These are phyloP conservation scores for Octopus bimaculoides DNA, from an alignment of 1,140 invertebrate genomes.

Conservation along the genomic window DNA sequence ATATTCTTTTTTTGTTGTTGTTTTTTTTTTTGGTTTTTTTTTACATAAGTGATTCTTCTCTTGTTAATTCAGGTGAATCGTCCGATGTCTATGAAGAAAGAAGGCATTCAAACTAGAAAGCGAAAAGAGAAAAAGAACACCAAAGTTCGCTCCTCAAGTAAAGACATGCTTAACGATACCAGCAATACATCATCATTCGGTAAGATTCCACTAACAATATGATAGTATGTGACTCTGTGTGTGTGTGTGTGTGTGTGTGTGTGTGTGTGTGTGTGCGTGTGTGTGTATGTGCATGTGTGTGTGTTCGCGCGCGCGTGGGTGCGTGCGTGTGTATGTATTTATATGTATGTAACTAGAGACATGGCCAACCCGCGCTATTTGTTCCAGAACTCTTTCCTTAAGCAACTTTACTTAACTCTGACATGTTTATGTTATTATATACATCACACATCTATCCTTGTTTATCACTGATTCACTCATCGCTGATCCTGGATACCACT, in stretches of 20 bases:
- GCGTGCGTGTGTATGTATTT: too few relatives aligned
- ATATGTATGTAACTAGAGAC: too few relatives aligned
- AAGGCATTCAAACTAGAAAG: constrained; percentile 93
- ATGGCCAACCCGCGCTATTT: too few relatives aligned
- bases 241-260: not conserved
- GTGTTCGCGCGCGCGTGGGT: not conserved
- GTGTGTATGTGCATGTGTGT: not conserved
- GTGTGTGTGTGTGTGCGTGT: not conserved
- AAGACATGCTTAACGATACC: not conserved
- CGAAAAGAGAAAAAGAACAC: constrained; percentile 69
- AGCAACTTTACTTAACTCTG: too few relatives aligned
- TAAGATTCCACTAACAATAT: not conserved
- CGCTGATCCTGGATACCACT: too few relatives aligned
- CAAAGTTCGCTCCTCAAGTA: not conserved
- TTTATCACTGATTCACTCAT: too few relatives aligned
- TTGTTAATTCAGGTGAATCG: constrained; percentile 56
- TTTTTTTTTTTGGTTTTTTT: too few relatives aligned
- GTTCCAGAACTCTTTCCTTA: too few relatives aligned
- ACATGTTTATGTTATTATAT: too few relatives aligned
- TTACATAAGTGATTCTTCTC: not conserved
- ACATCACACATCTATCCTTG: too few relatives aligned
- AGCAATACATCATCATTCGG: not conserved
- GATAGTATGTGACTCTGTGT: not conserved
- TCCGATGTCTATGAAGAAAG: constrained; percentile 93
- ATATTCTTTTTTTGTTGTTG: too few relatives aligned